Base-by-base conservation (phyloP, 2,113 vertebrate genomes). In the Cisticola juncidis region DNA sequence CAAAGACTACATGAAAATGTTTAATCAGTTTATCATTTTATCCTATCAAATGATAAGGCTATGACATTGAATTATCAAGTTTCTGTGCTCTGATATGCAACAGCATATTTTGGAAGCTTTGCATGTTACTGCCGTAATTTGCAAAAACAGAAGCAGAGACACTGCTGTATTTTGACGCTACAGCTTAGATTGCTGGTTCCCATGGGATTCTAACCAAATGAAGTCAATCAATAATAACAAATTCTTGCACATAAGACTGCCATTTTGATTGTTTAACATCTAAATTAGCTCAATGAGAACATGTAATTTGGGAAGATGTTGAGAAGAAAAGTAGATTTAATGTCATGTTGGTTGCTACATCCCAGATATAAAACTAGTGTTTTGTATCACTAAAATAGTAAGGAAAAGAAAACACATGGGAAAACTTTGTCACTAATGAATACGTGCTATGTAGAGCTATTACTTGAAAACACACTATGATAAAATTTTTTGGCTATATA, bases 341-440 rank as follows among this genome's bases (percentile, higher is more conserved):
- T 48, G 33, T 54, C 22, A 68, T 24, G 60, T 74, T 2, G 19
- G 29, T 36, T 85, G 14, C 4, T 13, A 44, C 22, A 40, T 56
- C 10, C 24, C 44, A 79, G 22, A 53, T 26, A 13, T 44, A 51
- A 38, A 38, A 38, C 38, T 38, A 9, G 38, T 38, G 12, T 51
- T 87, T 69, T 47, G 7, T 13, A 10, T 42, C 45, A 65, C 9
- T 24, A 26, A 61, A 66, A 28, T 38, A 74, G 17, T 31, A 26
- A 4, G 13, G 5, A 36, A 3, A n/a, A 62, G 77, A 54, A 16
- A 62, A 7, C 12, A 14, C 33, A 6, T 0, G 1, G 9, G 35
- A 76, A 57, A 78, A 6, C 17, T 66, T 68, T 82, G 15, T n/a
- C 23, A 28, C 56, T 74, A 70, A 70, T 28, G 10, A 72, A 61